Conservation (phyloP, 2,113 vertebrate genomes). For the Podarcis raffonei region DNA sequence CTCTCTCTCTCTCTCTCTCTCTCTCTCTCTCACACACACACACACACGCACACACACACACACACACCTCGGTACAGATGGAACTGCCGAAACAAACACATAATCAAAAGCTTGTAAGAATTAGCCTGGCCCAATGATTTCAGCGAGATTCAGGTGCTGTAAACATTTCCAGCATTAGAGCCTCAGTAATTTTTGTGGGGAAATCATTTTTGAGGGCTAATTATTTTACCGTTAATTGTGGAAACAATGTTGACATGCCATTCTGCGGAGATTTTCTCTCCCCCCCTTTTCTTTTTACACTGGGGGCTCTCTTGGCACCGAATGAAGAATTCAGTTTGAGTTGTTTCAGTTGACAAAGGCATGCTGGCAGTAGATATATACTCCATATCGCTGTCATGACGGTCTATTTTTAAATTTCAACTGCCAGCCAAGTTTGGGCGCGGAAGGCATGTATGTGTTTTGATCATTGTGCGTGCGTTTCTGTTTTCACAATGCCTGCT, state of each 20-base stretch:
- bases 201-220: background rate
- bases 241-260: constrained; percentile 21
- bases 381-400: constrained; percentile 69
- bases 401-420: constrained; percentile 79
- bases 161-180: no score
- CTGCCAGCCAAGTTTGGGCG: constrained; percentile 65
- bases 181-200: no score
- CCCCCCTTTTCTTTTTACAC: background rate
- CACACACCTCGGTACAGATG: no score
- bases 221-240: constrained; percentile 9
- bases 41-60: no score
- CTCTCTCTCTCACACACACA: no score
- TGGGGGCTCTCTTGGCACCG: constrained; percentile 16
- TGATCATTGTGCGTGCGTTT: background rate
- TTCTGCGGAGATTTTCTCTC: background rate
- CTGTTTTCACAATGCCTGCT: constrained; percentile 4
- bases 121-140: no score
- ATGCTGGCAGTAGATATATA: constrained; percentile 46
- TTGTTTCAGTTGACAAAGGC: constrained; percentile 67
- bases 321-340: constrained; percentile 65
- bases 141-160: no score
- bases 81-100: no score
- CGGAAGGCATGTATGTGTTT: constrained; percentile 6
- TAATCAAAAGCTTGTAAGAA: no score
- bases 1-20: no score